Base-by-base conservation (phyloP, 2,797 vertebrate species). In the Mastacembelus armatus region DNA sequence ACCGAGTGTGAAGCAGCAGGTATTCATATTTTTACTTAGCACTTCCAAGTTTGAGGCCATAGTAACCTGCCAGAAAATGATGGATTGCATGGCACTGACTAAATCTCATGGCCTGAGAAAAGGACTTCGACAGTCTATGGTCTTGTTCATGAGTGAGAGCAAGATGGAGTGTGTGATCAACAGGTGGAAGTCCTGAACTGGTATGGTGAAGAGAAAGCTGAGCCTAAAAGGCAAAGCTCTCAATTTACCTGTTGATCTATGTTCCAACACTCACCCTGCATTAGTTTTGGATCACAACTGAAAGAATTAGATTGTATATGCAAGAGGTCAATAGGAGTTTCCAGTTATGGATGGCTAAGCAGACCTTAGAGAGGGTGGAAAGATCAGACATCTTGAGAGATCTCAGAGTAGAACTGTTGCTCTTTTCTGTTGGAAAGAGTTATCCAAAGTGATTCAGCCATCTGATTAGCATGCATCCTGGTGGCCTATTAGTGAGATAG, bases 401-500 rank as follows among this genome's bases (percentile, higher is more conserved):
- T 1, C 16, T 61, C 1, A 10, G n/a, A 15, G 0, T 19, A 19
- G 10, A 33, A 60, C 32, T 0, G 7, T 18, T 33, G 33, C 27
- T 42, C 14, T 38, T 50, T 64, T 5, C 1, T 58, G 50, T 56
- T 54, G 12, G 27, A 12, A 16, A 2, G 9, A 30, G 21, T 15
- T n/a, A 77, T 14, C 21, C 7, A 11, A 45, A 19, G 5, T 35
- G 8, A 18, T 35, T 18, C 2, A 1, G 24, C 43, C 32, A 43
- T 29, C 18, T 70, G 49, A 74, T 69, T 47, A 11, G 14, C 32
- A 43, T 36, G 11, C 22, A 18, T 47, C 14, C 44, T 56, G 9
- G 19, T 45, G 38, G 4, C 16, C 15, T 42, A 18, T 59, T 57
- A 27, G 40, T 19, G 43, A 65, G 49, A 30, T 69, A 67, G 57